These are phyloP conservation scores for Sisyra terminalis DNA, from an alignment of 2,888 invertebrate genomes.

Conservation along the genomic window DNA sequence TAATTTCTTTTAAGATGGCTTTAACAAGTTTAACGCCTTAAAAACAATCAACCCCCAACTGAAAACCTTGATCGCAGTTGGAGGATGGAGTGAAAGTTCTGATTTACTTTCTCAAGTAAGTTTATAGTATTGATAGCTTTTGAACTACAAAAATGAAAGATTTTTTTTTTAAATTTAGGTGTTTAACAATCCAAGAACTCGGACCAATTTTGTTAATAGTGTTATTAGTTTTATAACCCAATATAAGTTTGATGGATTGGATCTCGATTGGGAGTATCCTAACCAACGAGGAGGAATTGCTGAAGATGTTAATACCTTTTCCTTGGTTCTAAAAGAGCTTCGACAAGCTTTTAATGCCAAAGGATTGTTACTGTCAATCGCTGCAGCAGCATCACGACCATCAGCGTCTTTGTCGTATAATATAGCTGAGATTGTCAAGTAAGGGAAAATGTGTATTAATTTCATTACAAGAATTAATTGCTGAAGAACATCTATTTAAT, in stretches of 20 bases:
- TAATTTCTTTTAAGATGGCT: conserved; percentile 27
- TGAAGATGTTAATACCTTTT: conserved; percentile 34
- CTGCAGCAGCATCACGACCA: conserved; percentile 35
- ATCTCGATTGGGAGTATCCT: conserved; percentile 61
- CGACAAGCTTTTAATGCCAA: conserved; percentile 32
- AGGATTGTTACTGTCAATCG: conserved; percentile 37
- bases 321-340: conserved; percentile 35
- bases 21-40: conserved; percentile 33
- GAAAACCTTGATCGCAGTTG: conserved; percentile 47
- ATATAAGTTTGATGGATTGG: conserved; percentile 51
- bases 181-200: conserved; percentile 25
- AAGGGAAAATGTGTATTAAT: conserved; percentile 12
- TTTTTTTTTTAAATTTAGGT: conserved; percentile 20
- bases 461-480: no score
- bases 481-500: no score
- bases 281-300: conserved; percentile 33
- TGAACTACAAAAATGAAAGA: no score
- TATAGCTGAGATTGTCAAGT: conserved; percentile 36
- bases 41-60: conserved; percentile 31
- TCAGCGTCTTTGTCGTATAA: conserved; percentile 39
- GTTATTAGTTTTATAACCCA: conserved; percentile 33
- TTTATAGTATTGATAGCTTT: neutral
- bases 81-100: conserved; percentile 46
- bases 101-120: conserved; percentile 7
- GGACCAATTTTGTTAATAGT: conserved; percentile 38